phyloP scores from a whole-genome alignment of 2,113 vertebrate genomes.

The Etheostoma spectabile region DNA sequence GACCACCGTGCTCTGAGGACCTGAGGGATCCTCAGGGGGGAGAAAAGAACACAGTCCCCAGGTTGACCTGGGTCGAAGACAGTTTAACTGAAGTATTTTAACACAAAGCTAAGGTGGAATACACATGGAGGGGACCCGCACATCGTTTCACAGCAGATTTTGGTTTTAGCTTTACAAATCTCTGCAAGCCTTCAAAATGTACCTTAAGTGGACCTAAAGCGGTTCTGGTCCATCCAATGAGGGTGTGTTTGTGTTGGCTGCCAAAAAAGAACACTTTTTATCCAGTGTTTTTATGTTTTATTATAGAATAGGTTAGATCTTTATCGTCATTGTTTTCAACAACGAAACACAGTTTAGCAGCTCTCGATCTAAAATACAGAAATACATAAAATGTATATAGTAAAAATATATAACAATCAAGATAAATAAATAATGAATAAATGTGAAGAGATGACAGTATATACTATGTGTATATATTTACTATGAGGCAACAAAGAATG shows the following conservation, averaged over 20 bases:
- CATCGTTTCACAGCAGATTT: neutral
- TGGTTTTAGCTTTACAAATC: constrained; percentile 48
- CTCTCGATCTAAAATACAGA: too few relatives aligned
- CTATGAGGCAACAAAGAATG: neutral
- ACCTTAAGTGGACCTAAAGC: neutral
- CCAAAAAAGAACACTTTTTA: constrained; percentile 5
- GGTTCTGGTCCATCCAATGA: neutral
- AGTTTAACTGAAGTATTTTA: neutral
- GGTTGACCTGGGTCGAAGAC: constrained; percentile 8
- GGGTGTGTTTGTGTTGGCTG: constrained; percentile 1
- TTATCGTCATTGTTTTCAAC: too few relatives aligned
- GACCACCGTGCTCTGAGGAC: constrained; percentile 86
- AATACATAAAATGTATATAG: too few relatives aligned
- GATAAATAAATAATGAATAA: too few relatives aligned
- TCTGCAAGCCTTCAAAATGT: constrained; percentile 17
- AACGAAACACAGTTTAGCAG: too few relatives aligned
- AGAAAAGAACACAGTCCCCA: neutral
- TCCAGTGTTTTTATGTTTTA: neutral
- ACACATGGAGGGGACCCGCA: constrained; percentile 8
- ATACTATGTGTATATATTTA: too few relatives aligned
- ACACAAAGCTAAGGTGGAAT: neutral
- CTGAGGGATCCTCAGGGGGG: rapidly evolving
- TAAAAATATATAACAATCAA: too few relatives aligned
- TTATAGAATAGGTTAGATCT: too few relatives aligned
- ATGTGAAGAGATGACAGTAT: too few relatives aligned